Base-by-base conservation (phyloP, 1,140 invertebrate species). In the Lanistes nyassanus region DNA sequence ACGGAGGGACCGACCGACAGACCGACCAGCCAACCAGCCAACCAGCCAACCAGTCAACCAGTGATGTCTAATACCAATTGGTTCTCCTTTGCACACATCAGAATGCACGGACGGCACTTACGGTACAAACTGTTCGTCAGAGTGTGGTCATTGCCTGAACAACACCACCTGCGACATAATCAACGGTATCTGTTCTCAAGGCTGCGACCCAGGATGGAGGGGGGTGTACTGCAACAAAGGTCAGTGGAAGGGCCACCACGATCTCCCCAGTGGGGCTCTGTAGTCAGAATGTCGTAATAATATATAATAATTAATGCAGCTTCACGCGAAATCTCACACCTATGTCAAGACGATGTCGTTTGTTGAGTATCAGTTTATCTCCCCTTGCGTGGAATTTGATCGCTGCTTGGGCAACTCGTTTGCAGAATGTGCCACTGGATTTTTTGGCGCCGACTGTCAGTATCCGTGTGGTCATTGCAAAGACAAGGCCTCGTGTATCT, bases 161-260 rank as follows among this genome's bases (percentile, higher is more conserved):
- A 53, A 47, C 16, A 74, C 78, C 16, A 36, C 80, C 23, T 87
- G 86, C 78, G 79, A 87, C 64, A 66, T 73, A 4, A 47, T 83
- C 34, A 81, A 76, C 56, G 86, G 86, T 6, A 75, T 80, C 51
- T 87, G 86, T 65, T 51, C 56, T 11, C 62, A 74, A 16, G 84
- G 86, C 16, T 87, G 86, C 72, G 74, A 80, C 26, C 70, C 84
- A 19, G 86, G 86, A 3, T 86, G 82, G 82, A 78, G 58, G 23
- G 84, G 83, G 3, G 72, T 76, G 19, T 76, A 77, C 31, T 87
- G 86, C 62, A 80, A 60, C 53, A 69, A 80, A 53, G 70, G 85
- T 85, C 75, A 75, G 82, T 81, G 55, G 2, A 19, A 19, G 29
- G 42, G n/a, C 21, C n/a, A n/a, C 13, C n/a, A n/a, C n/a, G n/a